Percentiles rank a stretch among this genome's conserved stretches.
Conservation (phyloP, 2,797 vertebrate species). For the Artibeus lituratus region DNA sequence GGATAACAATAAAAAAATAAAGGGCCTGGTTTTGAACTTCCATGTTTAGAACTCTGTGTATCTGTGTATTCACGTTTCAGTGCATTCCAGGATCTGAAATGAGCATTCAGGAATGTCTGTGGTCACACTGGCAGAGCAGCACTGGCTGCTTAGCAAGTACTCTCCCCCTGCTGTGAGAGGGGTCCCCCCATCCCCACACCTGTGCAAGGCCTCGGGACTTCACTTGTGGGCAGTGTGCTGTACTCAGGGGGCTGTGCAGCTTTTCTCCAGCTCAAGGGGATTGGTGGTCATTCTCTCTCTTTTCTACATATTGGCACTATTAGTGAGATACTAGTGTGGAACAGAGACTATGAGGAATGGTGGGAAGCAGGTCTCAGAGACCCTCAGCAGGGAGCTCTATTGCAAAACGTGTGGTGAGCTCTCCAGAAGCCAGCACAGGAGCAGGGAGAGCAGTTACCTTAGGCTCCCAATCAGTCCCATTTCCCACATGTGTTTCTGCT, state of each 20-base stretch:
- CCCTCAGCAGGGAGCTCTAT: no score
- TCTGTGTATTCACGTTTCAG: accelerated
- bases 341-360: background rate
- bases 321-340: no score
- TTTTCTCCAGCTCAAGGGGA: background rate
- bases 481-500: background rate
- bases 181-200: background rate
- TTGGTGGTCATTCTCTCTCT: background rate
- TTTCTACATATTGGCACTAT: background rate
- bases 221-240: background rate
- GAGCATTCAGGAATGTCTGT: background rate
- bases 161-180: background rate
- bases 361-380: background rate
- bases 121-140: background rate
- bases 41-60: background rate
- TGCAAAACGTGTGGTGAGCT: background rate
- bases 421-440: background rate
- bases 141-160: no score
- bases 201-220: background rate
- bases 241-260: accelerated
- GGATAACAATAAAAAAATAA: slow-evolving; percentile 11
- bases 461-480: accelerated
- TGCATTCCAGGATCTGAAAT: background rate
- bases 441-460: background rate
- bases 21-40: background rate